These are phyloP conservation scores for Vollenhovia emeryi DNA, from an alignment of 1,140 invertebrate genomes.

Conservation along the genomic window DNA sequence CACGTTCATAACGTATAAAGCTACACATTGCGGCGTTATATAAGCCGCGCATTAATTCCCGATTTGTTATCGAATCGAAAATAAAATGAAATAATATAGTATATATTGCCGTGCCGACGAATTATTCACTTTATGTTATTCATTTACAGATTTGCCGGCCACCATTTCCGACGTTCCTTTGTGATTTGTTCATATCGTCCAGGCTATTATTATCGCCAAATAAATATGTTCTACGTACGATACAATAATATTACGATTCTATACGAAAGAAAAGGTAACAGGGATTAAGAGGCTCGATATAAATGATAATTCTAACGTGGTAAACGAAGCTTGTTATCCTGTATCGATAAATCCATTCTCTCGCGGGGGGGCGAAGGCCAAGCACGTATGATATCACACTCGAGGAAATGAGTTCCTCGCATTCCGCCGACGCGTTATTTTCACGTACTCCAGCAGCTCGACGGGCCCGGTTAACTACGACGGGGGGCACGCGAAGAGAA, in stretches of 20 bases:
- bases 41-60: conserved; percentile 40
- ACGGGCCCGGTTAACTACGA: background rate
- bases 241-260: background rate
- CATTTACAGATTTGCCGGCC: background rate
- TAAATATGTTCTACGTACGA: background rate
- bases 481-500: conserved; percentile 37
- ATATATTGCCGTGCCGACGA: no score
- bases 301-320: background rate
- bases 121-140: background rate
- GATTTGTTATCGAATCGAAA: background rate
- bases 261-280: background rate
- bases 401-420: conserved; percentile 49
- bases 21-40: conserved; percentile 16
- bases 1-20: conserved; percentile 48
- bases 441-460: conserved; percentile 14
- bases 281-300: background rate
- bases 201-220: background rate
- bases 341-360: background rate
- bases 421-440: conserved; percentile 43
- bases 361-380: background rate
- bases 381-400: conserved; percentile 58
- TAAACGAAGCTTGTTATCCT: background rate
- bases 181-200: background rate
- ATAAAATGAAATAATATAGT: background rate
- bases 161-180: background rate